Conservation (phyloP, 1,140 invertebrate species). For the Drosophila paulistorum region DNA sequence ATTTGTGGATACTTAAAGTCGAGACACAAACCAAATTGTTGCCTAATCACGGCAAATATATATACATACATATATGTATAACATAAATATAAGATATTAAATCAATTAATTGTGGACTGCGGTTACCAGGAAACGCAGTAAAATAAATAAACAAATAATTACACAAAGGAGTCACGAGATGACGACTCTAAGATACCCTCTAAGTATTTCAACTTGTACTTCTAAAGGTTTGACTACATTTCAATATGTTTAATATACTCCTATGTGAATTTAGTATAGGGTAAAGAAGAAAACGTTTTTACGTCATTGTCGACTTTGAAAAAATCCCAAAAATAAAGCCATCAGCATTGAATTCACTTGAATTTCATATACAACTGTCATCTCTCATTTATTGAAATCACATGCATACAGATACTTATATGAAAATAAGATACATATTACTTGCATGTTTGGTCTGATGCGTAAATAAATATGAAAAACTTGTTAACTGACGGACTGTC, state of each 20-base stretch:
- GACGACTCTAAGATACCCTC: neutral
- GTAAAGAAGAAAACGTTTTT: constrained; percentile 3
- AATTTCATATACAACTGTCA: constrained; percentile 17
- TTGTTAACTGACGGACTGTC: constrained; percentile 38
- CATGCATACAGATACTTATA: constrained; percentile 5
- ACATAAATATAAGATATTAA: constrained; percentile 50
- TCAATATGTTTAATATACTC: neutral
- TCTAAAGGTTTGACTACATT: too few relatives aligned
- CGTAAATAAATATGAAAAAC: constrained; percentile 39
- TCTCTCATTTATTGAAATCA: constrained; percentile 22
- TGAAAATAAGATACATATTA: constrained; percentile 33
- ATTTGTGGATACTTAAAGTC: neutral
- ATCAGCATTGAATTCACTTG: constrained; percentile 31
- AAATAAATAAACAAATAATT: constrained; percentile 7
- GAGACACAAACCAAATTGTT: constrained; percentile 14
- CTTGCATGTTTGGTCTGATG: constrained; percentile 35
- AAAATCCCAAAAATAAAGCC: constrained; percentile 30
- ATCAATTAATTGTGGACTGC: constrained; percentile 50
- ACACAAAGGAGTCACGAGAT: neutral
- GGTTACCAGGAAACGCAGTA: constrained; percentile 48
- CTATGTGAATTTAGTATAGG: neutral
- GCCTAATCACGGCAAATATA: constrained; percentile 5
- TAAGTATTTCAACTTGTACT: neutral
- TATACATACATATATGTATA: neutral
- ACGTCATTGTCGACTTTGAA: constrained; percentile 38